Evolutionary conservation across 2,797 vertebrate species (phyloP), one percentile per base, ranked within the genome.

Genomic region (Lerista edwardsae): DNA sequence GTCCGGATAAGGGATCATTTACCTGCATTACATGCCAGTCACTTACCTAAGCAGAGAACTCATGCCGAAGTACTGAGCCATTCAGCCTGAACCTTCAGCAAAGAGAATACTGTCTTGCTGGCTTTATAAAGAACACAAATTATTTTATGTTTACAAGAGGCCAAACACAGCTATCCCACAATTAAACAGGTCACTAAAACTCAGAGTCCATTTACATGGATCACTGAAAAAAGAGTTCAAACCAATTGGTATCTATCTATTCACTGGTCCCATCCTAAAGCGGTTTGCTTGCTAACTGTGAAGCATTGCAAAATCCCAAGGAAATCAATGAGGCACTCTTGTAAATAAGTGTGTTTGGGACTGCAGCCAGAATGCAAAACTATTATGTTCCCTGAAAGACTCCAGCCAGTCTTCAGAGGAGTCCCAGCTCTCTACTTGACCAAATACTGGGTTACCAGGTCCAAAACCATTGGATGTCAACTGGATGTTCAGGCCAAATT

Each of bases 381-480:
- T 31, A 76, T 86, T 62, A 62, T 57, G 41, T 51, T 76, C 31
- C 62, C 71, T 31, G 76, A 81, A 80, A 76, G 78, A 75, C 73
- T 85, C 79, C 79, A 81, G 65, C 25, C 65, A 27, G 65, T 77
- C 79, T 86, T 82, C 74, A 83, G 75, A 74, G 47, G 51, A 82
- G 7, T 34, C 34, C 73, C 86, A 90, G 89, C 76, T 90, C 89
- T 90, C 88, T 87, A 91, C 83, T 94, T 94, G 90, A 92, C 90
- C 86, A 88, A 91, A 69, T 84, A 90, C 2, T 5, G 44, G 87
- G 75, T 55, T 88, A 87, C 29, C 87, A 83, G 90, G 10, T 92
- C 92, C 93, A 95, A 93, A 90, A 91, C 79, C 82, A 89, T 62
- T 93, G 93, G 93, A 93, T 92, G 90, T 93, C 88, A 94, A 94